Conservation (phyloP, 2,888 invertebrate genomes). For the Tridacna gigas region DNA sequence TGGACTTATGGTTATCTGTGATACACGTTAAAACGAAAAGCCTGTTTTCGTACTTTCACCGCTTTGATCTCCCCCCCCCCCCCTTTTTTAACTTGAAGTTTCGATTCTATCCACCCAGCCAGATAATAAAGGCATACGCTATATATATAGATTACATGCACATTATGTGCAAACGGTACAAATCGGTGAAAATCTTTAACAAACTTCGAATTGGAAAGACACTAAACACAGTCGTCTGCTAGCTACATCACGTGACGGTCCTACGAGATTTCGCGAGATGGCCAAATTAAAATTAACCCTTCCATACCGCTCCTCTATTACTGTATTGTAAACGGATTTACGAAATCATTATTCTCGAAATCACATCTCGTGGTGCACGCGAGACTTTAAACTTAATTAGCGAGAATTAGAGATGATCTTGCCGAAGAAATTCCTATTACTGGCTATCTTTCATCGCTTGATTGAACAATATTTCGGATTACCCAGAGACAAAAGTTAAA, state of each 20-base stretch:
- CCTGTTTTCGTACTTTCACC: no score
- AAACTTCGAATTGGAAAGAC: neutral
- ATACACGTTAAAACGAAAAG: no score
- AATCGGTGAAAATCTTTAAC: neutral
- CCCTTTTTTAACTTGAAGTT: no score
- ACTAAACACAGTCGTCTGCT: no score
- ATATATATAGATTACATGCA: neutral
- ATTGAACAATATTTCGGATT: constrained; percentile 58
- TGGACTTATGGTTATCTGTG: no score
- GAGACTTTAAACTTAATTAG: constrained; percentile 65
- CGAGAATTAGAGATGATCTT: constrained; percentile 62
- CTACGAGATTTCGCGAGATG: constrained; percentile 50
- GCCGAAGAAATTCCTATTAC: constrained; percentile 50
- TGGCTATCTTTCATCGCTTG: constrained; percentile 52
- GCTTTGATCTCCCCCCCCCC: no score
- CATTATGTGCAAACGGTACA: neutral
- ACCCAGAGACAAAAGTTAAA: constrained; percentile 43
- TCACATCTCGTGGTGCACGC: constrained; percentile 61
- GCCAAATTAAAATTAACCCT: constrained; percentile 49
- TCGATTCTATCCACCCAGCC: no score
- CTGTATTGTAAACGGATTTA: constrained; percentile 59
- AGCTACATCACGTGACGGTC: neutral
- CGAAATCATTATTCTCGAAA: constrained; percentile 43
- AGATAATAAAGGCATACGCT: no score
- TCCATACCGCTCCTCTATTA: constrained; percentile 48